Base-by-base conservation (phyloP, 2,888 invertebrate genomes). In the Tipula helvola region DNA sequence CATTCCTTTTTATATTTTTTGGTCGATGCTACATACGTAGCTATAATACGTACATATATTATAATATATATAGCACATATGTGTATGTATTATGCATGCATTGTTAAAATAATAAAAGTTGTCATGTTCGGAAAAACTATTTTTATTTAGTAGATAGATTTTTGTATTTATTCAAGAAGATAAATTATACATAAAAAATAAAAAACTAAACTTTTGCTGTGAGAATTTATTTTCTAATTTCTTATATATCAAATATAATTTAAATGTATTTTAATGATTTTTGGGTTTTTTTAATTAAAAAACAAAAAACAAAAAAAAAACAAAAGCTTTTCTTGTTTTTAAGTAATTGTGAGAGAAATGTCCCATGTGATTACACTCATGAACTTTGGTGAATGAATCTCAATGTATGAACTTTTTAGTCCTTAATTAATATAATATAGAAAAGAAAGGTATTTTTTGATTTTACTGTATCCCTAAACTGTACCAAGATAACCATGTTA, bases 1-100 rank as follows among this genome's bases (percentile, higher is more conserved):
- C 85, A 85, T 85, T 85, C 85, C 41, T 85, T 42, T 85, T 18
- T 85, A 85, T 42, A 42, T 18, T 18, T 85, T 85, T 41, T 85
- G 18, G 85, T 85, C 41, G 42, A 42, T 42, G 39, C 28, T 28
- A 28, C 28, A 28, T 85, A 36, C 85, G 42, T 42, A 85, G 16
- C 85, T 41, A 85, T 5, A 5, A 7, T 57, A 57, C 52, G 52
- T 57, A 57, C 16, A 39, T 39, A 39, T 3, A 7, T 5, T 71
- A 28, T 71, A 7, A 71, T 28, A 71, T 71, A 71, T 28, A 71
- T 71, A 71, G 71, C 71, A 71, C 28, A 71, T 71, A 71, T 71
- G 71, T 28, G n/a, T 52, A 52, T 52, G 52, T 52, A 52, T 71
- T 71, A 71, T 71, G 71, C 71, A 28, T 71, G 71, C 71, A 71